These are phyloP conservation scores for Diplosoma virens DNA, from an alignment of 23 tunicate species.

Conservation along the genomic window DNA sequence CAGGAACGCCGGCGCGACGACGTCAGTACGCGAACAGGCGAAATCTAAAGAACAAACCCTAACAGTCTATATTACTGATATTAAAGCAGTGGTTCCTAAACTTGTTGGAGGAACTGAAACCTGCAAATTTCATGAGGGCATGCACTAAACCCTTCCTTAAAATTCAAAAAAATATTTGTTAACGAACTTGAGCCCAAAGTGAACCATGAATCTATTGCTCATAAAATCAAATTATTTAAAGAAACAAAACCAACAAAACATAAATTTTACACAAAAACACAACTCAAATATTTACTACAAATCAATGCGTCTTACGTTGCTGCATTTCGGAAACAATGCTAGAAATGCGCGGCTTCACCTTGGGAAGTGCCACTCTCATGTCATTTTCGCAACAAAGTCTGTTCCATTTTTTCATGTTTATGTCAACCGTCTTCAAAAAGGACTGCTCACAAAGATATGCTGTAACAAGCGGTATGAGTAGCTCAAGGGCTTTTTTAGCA, in stretches of 20 bases:
- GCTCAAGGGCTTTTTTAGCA: too few relatives aligned
- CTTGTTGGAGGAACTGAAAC: conserved; percentile 8
- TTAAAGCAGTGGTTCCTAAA: not conserved
- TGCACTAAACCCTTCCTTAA: not conserved
- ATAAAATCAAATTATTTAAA: not conserved
- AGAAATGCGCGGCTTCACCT: conserved; percentile 60
- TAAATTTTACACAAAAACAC: conserved; percentile 35
- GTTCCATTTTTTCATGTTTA: too few relatives aligned
- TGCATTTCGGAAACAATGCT: conserved; percentile 31
- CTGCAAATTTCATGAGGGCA: not conserved
- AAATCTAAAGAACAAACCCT: too few relatives aligned
- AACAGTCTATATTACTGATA: not conserved
- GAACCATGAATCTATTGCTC: not conserved
- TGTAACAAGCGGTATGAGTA: too few relatives aligned
- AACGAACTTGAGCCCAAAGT: too few relatives aligned
- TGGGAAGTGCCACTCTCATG: conserved; percentile 48
- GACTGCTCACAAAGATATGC: too few relatives aligned
- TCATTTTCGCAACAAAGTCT: conserved; percentile 33
- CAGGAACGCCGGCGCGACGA: too few relatives aligned
- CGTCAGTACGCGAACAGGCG: too few relatives aligned
- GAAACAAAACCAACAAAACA: conserved; percentile 8
- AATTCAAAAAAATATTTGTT: too few relatives aligned
- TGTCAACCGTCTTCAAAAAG: too few relatives aligned
- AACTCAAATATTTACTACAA: conserved; percentile 37
- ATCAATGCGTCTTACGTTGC: conserved; percentile 33